Percentiles rank a stretch among this genome's conserved stretches.
Evolutionary conservation across 2,113 vertebrate species (phyloP).

Genomic region (Chaetodon auriga): DNA sequence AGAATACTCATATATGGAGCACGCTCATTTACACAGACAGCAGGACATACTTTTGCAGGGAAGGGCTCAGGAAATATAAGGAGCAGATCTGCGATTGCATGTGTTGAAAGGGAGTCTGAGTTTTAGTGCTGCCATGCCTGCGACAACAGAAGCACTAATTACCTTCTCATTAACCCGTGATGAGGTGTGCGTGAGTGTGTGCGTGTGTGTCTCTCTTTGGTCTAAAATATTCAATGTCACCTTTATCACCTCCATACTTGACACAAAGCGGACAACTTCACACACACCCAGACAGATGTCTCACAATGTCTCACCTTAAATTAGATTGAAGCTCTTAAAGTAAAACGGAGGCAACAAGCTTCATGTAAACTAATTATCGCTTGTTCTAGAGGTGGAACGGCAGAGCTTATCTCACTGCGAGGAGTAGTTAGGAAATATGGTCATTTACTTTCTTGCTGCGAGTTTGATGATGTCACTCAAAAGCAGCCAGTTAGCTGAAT

Average conservation of each 20-base stretch:
- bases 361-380: neutral
- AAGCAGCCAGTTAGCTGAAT: no score
- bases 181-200: neutral
- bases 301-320: neutral
- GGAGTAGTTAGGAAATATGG: neutral
- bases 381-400: neutral
- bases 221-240: neutral
- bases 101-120: conserved; percentile 27
- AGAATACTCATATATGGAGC: conserved; percentile 32
- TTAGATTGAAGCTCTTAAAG: conserved; percentile 12
- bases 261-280: conserved; percentile 30
- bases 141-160: conserved; percentile 48
- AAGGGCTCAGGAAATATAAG: neutral
- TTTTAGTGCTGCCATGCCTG: conserved; percentile 30
- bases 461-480: neutral
- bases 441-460: neutral
- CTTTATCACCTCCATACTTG: conserved; percentile 2
- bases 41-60: neutral
- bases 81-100: conserved; percentile 5
- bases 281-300: neutral
- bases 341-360: neutral
- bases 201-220: neutral
- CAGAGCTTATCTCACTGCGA: conserved; percentile 30
- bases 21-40: conserved; percentile 12
- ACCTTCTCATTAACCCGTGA: conserved; percentile 39